A percentile compares a stretch with the other conserved stretches of the same genome.
Evolutionary conservation across 2,113 vertebrate species (phyloP).

Genomic region (Pycnonotus jocosus): DNA sequence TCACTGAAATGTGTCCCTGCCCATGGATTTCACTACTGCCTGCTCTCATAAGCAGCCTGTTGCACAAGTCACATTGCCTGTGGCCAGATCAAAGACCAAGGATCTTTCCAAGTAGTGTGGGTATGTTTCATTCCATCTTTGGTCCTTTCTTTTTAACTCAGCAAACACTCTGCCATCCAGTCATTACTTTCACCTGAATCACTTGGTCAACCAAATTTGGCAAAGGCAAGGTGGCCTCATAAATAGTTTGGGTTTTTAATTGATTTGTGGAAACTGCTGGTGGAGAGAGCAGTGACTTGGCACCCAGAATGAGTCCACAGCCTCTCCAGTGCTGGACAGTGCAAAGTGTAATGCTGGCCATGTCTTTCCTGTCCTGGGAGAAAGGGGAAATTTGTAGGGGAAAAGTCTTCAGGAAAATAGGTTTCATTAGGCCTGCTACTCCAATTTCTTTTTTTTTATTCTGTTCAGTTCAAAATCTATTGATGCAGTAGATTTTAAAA

Average conservation of each 20-base stretch:
- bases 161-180: background rate
- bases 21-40: background rate
- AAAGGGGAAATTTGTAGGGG: background rate
- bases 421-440: background rate
- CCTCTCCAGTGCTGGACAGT: background rate
- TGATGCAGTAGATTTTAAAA: background rate
- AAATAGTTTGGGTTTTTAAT: background rate
- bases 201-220: background rate
- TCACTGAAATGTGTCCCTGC: background rate
- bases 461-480: background rate
- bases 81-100: background rate
- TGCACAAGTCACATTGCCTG: background rate
- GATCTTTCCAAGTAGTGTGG: background rate
- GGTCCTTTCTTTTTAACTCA: background rate
- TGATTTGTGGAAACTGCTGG: background rate
- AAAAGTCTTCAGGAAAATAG: background rate
- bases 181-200: background rate
- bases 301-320: background rate
- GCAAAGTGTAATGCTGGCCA: too few species aligned
- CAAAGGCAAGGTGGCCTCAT: background rate
- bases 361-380: rapidly evolving
- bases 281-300: background rate
- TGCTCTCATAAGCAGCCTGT: background rate
- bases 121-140: background rate
- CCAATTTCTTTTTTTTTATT: background rate